Conservation (phyloP, 2,888 invertebrate genomes). For the Drosophila infuscata region DNA sequence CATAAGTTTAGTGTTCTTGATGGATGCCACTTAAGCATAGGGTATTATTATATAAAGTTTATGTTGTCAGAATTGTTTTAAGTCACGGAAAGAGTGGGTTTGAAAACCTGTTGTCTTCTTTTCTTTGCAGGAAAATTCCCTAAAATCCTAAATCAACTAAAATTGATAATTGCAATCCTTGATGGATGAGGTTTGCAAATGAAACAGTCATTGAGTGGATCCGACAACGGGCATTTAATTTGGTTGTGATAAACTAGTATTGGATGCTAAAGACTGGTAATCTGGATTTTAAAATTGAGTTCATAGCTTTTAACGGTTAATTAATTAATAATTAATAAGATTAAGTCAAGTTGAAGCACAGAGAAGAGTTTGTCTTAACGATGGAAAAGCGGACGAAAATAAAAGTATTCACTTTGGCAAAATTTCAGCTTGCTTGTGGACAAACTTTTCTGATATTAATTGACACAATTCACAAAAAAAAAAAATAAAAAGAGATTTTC, state of each 20-base stretch:
- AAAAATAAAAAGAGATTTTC: not conserved
- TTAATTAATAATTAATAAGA: not conserved
- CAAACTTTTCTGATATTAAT: not conserved
- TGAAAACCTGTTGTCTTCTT: not conserved
- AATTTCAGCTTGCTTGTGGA: not conserved
- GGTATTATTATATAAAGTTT: not conserved
- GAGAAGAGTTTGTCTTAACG: not conserved
- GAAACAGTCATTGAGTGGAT: not conserved
- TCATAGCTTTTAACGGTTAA: not conserved
- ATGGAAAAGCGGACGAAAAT: too few relatives aligned
- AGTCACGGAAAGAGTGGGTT: not conserved
- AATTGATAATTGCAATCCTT: not conserved
- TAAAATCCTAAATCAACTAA: not conserved
- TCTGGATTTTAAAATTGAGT: not conserved
- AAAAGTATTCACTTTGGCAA: not conserved
- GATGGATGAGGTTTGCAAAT: not conserved
- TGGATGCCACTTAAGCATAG: not conserved
- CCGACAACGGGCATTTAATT: not conserved
- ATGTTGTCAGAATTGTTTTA: not conserved
- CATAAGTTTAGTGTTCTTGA: not conserved
- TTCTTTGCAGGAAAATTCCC: not conserved
- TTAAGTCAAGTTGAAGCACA: not conserved
- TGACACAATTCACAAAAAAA: not conserved
- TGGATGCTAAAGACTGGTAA: not conserved
- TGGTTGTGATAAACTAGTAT: not conserved